These are phyloP conservation scores for Hypotaenidia okinawae DNA, from an alignment of 2,797 vertebrate genomes.

Conservation along the genomic window DNA sequence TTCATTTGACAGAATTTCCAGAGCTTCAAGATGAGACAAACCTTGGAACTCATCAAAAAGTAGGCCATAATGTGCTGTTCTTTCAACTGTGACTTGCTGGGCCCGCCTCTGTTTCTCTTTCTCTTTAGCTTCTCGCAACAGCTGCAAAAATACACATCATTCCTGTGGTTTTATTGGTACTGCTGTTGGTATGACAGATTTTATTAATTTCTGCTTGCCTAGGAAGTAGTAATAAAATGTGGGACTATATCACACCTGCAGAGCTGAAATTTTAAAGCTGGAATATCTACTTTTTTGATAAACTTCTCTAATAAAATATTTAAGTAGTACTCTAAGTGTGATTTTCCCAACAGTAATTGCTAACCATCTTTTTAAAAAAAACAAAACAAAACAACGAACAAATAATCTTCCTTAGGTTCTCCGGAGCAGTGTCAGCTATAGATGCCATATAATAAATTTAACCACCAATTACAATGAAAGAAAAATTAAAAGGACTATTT, in stretches of 20 bases:
- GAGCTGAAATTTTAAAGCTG: neutral
- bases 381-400: neutral
- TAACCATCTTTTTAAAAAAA: neutral
- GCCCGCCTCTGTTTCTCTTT: slow-evolving; percentile 90
- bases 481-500: neutral
- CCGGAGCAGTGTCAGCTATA: neutral
- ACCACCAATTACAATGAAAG: neutral
- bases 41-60: slow-evolving; percentile 98
- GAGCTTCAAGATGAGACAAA: slow-evolving; percentile 95
- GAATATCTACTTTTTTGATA: slow-evolving; percentile 1
- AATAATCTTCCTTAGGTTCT: neutral
- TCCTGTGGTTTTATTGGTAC: neutral
- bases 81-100: slow-evolving; percentile 86
- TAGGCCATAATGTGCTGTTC: slow-evolving; percentile 92
- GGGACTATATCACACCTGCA: neutral
- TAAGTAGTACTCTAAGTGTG: neutral
- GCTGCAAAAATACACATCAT: slow-evolving; percentile 77
- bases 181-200: neutral
- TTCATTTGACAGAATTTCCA: slow-evolving; percentile 98
- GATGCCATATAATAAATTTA: neutral
- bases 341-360: neutral
- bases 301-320: slow-evolving; percentile 25
- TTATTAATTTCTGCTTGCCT: neutral
- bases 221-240: neutral
- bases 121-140: slow-evolving; percentile 96